These are phyloP conservation scores for Drosophila leonis DNA, from an alignment of 2,888 invertebrate genomes.

Conservation along the genomic window DNA sequence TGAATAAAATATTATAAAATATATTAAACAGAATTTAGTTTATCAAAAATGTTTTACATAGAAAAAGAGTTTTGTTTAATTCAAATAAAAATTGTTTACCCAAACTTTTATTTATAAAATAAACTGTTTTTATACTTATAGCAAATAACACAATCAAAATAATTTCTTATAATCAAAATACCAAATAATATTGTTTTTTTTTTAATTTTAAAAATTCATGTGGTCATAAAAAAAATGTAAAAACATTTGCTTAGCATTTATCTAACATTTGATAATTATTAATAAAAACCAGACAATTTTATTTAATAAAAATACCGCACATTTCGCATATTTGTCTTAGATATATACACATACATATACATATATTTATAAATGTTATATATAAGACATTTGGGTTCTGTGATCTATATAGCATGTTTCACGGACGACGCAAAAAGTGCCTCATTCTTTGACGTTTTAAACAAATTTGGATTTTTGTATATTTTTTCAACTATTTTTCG, in stretches of 20 bases:
- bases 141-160: background rate
- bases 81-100: too few relatives aligned
- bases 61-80: too few relatives aligned
- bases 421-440: constrained; percentile 68
- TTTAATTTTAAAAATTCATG: background rate
- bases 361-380: background rate
- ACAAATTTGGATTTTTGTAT: constrained; percentile 57
- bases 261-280: constrained; percentile 23
- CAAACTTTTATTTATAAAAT: too few relatives aligned
- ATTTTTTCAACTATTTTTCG: constrained; percentile 42
- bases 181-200: background rate
- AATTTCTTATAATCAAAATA: background rate
- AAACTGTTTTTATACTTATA: background rate
- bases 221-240: constrained; percentile 5
- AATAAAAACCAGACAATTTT: constrained; percentile 31
- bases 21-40: too few relatives aligned
- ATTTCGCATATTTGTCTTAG: constrained; percentile 8
- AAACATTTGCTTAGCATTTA: constrained; percentile 23
- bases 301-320: constrained; percentile 39
- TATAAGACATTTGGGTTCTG: constrained; percentile 19
- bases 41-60: too few relatives aligned
- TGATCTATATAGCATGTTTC: constrained; percentile 43
- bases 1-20: too few relatives aligned
- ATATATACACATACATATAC: background rate
- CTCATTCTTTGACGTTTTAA: constrained; percentile 69